Evolutionary conservation across 30 jellyfish, hydroid and myxozoan species (phyloP).

Genomic region (Pelagia noctiluca): DNA sequence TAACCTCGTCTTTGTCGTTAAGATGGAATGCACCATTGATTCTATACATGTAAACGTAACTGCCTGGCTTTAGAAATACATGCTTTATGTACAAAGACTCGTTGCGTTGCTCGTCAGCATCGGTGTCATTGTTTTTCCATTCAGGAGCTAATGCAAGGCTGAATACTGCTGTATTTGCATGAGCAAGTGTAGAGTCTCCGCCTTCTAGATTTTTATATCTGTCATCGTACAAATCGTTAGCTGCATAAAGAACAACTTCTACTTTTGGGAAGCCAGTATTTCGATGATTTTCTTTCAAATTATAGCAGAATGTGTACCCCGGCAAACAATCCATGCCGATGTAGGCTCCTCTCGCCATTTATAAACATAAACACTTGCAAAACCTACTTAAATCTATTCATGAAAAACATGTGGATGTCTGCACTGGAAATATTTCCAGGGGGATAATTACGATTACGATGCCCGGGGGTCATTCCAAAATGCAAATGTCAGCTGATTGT

Average conservation of each 20-base stretch:
- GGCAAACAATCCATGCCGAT: no score
- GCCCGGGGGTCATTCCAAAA: no score
- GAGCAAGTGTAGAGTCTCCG: no score
- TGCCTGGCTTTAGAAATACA: constrained; percentile 37
- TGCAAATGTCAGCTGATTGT: no score
- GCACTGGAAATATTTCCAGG: no score
- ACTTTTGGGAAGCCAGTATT: constrained; percentile 23
- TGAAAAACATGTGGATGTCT: no score
- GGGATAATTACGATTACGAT: no score
- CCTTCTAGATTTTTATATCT: constrained; percentile 19
- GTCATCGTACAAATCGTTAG: constrained; percentile 57
- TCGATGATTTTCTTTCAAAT: not conserved
- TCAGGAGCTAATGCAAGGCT: constrained; percentile 44
- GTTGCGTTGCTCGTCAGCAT: constrained; percentile 5
- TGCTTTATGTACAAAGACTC: constrained; percentile 22
- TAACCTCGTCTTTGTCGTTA: constrained; percentile 11
- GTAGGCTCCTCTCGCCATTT: no score
- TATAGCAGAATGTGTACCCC: constrained; percentile 24
- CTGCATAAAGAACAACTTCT: constrained; percentile 34
- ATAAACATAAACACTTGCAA: no score
- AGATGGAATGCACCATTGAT: constrained; percentile 46
- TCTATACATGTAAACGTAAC: constrained; percentile 48
- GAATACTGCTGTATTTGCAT: not conserved
- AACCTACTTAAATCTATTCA: no score
- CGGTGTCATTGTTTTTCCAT: constrained; percentile 16